These are phyloP conservation scores for Cynopterus sphinx DNA, from an alignment of 2,797 vertebrate genomes.

Conservation along the genomic window DNA sequence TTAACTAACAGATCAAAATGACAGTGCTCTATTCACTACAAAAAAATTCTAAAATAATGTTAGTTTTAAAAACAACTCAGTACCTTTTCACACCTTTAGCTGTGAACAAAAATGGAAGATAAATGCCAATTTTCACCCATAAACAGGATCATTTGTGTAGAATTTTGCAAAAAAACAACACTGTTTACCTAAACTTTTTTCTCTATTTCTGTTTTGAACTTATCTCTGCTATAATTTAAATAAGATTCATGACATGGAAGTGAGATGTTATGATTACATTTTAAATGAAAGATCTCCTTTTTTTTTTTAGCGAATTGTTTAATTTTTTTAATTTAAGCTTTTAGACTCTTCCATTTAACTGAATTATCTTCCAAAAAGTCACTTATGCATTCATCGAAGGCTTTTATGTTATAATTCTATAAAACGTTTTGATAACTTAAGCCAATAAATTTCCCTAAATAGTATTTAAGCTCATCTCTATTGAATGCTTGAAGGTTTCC, in stretches of 20 bases:
- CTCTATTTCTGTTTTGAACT: not conserved
- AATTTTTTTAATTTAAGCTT: not conserved
- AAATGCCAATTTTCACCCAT: not conserved
- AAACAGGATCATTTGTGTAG: not conserved
- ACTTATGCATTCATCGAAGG: not conserved
- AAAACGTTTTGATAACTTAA: not conserved
- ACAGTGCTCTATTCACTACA: not conserved
- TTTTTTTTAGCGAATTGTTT: not conserved
- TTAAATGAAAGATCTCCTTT: not conserved
- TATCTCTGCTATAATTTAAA: not conserved
- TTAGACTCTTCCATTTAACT: not conserved
- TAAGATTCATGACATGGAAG: not conserved
- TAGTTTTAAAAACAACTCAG: not conserved
- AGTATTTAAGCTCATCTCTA: not conserved
- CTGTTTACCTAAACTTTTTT: not conserved
- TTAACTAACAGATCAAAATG: not conserved
- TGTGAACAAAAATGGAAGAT: not conserved
- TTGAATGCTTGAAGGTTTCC: not conserved
- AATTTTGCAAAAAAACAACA: not conserved
- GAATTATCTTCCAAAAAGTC: not conserved
- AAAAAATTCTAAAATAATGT: not conserved
- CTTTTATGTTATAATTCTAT: not conserved
- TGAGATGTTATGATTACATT: not conserved
- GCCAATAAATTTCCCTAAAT: not conserved
- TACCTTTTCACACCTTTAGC: not conserved